Conservation (phyloP, 2,113 vertebrate genomes). For the Meles meles region DNA sequence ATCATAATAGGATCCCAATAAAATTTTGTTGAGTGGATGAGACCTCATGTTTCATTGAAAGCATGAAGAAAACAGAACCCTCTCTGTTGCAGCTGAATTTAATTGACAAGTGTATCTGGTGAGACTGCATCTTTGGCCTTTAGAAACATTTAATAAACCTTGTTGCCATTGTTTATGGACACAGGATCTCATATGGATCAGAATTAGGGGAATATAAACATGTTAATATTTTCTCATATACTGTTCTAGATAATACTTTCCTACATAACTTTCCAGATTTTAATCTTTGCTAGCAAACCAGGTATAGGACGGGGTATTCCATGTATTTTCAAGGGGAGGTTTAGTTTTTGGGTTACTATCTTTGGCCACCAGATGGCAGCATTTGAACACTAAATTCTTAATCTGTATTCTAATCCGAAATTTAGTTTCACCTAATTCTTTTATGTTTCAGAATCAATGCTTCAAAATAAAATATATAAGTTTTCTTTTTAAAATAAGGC, state of each 20-base stretch:
- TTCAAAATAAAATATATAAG: constrained; percentile 21
- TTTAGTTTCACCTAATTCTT: constrained; percentile 28
- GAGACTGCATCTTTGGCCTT: not conserved
- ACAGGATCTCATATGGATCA: not conserved
- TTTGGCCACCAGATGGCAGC: constrained; percentile 58
- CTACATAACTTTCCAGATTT: not conserved
- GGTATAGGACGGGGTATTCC: not conserved
- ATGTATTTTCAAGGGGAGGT: not conserved
- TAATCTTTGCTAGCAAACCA: not conserved
- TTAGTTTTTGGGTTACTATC: not conserved
- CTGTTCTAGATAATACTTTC: not conserved
- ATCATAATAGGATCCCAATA: not conserved
- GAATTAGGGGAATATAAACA: not conserved
- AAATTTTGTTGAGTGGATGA: not conserved
- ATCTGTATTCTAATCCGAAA: not conserved
- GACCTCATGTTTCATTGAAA: not conserved
- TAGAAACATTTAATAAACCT: not conserved
- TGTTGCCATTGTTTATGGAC: not conserved
- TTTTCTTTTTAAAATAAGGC: not conserved
- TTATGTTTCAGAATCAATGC: constrained; percentile 20
- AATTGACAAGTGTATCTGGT: not conserved
- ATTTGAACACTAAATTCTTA: constrained; percentile 36
- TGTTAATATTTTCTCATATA: not conserved
- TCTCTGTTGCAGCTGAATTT: not conserved
- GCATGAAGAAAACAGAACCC: not conserved